Evolutionary conservation across 2,888 invertebrate genomes (phyloP), one percentile per base, ranked within the genome.

Genomic region (Macroteleia sp.): DNA sequence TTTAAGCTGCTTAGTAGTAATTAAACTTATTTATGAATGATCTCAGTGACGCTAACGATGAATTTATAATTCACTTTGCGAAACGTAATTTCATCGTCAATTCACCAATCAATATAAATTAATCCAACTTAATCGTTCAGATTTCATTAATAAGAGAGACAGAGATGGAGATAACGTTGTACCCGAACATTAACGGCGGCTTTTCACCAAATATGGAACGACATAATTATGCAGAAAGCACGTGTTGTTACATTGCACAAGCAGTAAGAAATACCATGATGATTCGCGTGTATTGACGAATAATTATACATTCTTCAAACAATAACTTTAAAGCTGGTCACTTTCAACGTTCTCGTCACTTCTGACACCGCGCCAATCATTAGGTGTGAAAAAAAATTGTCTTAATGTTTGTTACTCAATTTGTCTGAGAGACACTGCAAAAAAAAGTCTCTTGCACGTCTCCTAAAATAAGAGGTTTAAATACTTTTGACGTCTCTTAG

Each of bases 181-280:
- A n/a, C n/a, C n/a, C n/a, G n/a, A n/a, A n/a, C n/a, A 16, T 44
- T 9, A 57, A 70, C 62, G 71, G 57, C 44, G 52, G 39, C 17
- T 57, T 57, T 56, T 42, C 54, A 28, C 61, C 67, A 76, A 82
- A 82, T 84, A 78, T 81, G 69, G 81, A 74, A 79, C 81, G 57
- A 48, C 69, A 75, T 74, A 80, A 85, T 83, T 80, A 79, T 73
- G 71, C 81, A 54, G 77, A 56, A 81, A 74, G 69, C 80, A 66
- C 80, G 66, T 80, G 73, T 83, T 81, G 81, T 79, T 62, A 66
- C 46, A 69, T 83, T 83, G 80, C 79, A 61, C 78, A 81, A 84
- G 73, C 25, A 12, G 42, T 62, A 56, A 34, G 61, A 54, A 48
- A 54, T 42, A 62, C 39, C 56, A 67, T 56, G 67, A 48, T 41